These are phyloP conservation scores for Rotaria magnacalcarata DNA, from an alignment of 2,888 invertebrate species.

Conservation along the genomic window DNA sequence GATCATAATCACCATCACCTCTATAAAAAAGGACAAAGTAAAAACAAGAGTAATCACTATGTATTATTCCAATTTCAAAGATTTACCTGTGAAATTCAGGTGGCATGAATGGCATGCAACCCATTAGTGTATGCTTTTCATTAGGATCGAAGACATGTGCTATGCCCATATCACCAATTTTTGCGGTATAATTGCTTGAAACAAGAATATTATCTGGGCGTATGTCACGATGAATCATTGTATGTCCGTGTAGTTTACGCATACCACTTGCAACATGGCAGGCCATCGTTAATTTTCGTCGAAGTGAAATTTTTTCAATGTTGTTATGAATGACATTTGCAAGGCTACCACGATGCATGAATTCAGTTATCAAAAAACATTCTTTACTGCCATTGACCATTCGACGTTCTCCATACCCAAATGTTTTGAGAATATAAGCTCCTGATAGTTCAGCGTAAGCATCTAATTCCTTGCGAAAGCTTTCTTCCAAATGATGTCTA, in stretches of 20 bases:
- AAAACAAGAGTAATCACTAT: too few relatives aligned
- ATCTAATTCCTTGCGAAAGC: neutral
- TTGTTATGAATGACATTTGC: neutral
- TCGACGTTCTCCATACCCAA: neutral
- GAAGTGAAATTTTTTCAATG: neutral
- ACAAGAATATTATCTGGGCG: neutral
- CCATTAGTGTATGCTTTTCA: neutral
- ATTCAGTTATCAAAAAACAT: neutral
- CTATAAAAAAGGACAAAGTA: too few relatives aligned
- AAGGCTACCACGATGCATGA: neutral
- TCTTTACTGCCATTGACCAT: neutral
- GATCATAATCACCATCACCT: neutral
- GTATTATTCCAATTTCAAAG: too few relatives aligned
- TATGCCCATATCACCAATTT: slow-evolving; percentile 2
- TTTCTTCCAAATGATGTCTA: neutral
- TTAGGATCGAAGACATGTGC: neutral
- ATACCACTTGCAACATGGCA: neutral
- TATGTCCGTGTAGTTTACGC: neutral
- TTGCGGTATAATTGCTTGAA: neutral
- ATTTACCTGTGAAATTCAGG: neutral
- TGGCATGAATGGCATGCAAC: slow-evolving; percentile 36
- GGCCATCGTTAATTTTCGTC: neutral
- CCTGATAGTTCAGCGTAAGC: neutral
- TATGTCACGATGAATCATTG: neutral
- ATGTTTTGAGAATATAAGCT: neutral